Percentiles rank a stretch among this genome's conserved stretches.
phyloP scores from a whole-genome alignment of 2,797 vertebrate species.

The Simalia tracyae region DNA sequence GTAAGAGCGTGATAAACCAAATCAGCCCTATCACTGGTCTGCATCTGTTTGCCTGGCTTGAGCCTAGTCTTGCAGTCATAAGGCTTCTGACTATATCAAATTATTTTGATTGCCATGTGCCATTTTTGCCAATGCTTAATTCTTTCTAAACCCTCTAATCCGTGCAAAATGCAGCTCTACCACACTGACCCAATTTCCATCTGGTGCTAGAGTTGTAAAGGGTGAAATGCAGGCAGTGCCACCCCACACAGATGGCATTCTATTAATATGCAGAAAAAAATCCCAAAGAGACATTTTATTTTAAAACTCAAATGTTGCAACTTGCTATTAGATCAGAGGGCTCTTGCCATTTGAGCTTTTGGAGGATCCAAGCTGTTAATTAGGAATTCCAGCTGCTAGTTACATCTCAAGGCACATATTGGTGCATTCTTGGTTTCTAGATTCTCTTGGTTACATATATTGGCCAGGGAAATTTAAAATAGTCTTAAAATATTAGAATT shows the following conservation, averaged over 20 bases:
- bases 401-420: slow-evolving; percentile 20
- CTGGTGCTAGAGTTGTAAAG: slow-evolving; percentile 56
- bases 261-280: slow-evolving; percentile 56
- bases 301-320: slow-evolving; percentile 34
- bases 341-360: not conserved
- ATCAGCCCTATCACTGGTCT: not conserved
- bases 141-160: slow-evolving; percentile 62
- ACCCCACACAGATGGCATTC: slow-evolving; percentile 60
- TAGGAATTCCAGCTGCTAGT: not conserved
- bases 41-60: not conserved
- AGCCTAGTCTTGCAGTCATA: slow-evolving; percentile 39
- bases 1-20: not conserved
- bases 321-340: slow-evolving; percentile 15
- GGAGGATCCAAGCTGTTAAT: slow-evolving; percentile 11
- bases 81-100: slow-evolving; percentile 56
- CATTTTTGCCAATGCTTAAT: slow-evolving; percentile 67
- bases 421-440: slow-evolving; percentile 2
- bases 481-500: not conserved
- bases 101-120: slow-evolving; percentile 57
- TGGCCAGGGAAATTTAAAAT: not conserved
- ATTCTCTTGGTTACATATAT: accelerated
- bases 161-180: slow-evolving; percentile 63
- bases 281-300: slow-evolving; percentile 58
- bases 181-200: slow-evolving; percentile 66
- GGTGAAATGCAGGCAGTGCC: slow-evolving; percentile 53